phyloP scores from a whole-genome alignment of 2,113 vertebrate genomes.

The Cygnus buccinator region DNA sequence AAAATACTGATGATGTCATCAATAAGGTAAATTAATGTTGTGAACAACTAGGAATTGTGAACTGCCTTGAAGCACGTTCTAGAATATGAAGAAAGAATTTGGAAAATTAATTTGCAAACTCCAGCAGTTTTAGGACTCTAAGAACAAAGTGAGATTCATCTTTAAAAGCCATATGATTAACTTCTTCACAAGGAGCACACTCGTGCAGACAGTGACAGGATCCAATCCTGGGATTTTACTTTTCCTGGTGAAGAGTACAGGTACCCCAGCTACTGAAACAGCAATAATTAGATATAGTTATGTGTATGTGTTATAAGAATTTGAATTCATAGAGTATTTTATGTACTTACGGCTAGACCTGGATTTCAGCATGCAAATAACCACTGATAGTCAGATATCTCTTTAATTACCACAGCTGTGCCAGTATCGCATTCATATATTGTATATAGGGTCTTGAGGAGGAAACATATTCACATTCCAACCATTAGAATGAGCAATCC shows the following conservation, averaged over 20 bases:
- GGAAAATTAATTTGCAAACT: neutral
- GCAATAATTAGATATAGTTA: neutral
- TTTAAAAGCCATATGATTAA: neutral
- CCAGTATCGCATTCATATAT: neutral
- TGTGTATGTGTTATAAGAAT: fast-evolving
- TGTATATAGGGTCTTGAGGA: neutral
- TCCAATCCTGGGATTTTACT: neutral
- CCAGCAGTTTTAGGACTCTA: neutral
- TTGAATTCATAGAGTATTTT: neutral
- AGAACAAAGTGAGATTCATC: neutral
- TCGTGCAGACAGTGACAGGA: neutral
- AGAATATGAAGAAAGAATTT: neutral
- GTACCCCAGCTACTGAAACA: neutral
- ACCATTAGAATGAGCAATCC: neutral
- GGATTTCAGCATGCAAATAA: neutral
- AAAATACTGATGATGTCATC: conserved; percentile 45
- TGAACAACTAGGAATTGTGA: neutral
- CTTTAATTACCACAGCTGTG: neutral
- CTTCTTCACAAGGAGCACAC: neutral
- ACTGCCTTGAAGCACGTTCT: neutral
- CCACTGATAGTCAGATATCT: neutral
- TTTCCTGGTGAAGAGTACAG: neutral
- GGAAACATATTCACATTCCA: fast-evolving
- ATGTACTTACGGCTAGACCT: neutral
- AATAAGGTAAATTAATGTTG: neutral